Evolutionary conservation across 2,797 vertebrate genomes (phyloP), one percentile per base, ranked within the genome.

Genomic region (Merluccius polli): DNA sequence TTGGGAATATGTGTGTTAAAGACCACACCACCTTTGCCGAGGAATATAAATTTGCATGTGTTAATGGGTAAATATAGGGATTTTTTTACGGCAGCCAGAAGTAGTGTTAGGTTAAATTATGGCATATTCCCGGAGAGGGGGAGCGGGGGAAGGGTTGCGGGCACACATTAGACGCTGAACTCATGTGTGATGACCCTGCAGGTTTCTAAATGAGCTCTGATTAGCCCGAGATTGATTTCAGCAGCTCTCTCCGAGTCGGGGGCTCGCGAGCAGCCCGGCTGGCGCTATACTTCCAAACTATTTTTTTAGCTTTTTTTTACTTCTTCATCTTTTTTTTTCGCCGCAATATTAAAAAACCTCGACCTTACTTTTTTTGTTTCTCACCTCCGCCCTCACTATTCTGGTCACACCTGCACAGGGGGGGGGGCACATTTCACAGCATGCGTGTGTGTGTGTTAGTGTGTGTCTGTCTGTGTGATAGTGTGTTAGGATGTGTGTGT

Each of bases 161-260:
- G 83, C 81, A 85, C 86, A 86, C 84, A 90, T 91, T 89, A 89
- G 81, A 76, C 78, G 77, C 87, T 86, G 82, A 87, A 89, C 85
- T 85, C 86, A 90, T 89, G 91, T 90, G 86, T 89, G 88, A 88
- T 89, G 89, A 90, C 89, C 87, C 85, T 86, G 90, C 88, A 89
- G 88, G 84, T 88, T 89, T 87, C 78, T 75, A 90, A 89, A 91
- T 89, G 84, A 89, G 87, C 84, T 84, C 84, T 89, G 90, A 92
- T 91, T 89, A 92, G 79, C 81, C 82, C 73, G 80, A 86, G 82
- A 89, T 79, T 83, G 84, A 91, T 89, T 87, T 79, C 69, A 82
- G 79, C 83, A 59, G 80, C 83, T 82, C 86, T 82, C 86, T 82
- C 77, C 13, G 68, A 68, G 44, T 30, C 67, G 29, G 30, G 21